A percentile compares a stretch with the other conserved stretches of the same genome.
Evolutionary conservation across 2,113 vertebrate genomes (phyloP).

Genomic region (Indicator maculatus): DNA sequence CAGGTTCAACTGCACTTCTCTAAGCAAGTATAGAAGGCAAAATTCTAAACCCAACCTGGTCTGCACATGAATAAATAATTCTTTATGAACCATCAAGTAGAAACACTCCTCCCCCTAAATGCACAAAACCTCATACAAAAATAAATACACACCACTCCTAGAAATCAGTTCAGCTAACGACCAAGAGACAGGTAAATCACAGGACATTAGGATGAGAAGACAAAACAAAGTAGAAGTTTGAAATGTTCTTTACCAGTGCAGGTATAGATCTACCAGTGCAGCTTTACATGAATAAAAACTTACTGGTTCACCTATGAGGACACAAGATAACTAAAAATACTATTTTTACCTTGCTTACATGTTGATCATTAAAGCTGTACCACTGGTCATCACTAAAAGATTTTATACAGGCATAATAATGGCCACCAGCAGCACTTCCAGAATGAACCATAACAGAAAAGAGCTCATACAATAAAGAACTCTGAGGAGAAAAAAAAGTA

Average conservation of each 20-base stretch:
- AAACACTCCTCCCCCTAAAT: neutral
- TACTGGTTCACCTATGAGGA: neutral
- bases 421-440: constrained; percentile 96
- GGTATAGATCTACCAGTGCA: no score
- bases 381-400: constrained; percentile 97
- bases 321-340: neutral
- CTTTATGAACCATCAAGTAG: neutral
- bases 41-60: neutral
- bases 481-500: constrained; percentile 75
- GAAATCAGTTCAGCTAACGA: neutral
- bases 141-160: neutral
- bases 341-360: constrained; percentile 95
- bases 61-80: neutral
- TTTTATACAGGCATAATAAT: constrained; percentile 99
- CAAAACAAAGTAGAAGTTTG: neutral
- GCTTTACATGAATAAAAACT: neutral
- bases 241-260: neutral
- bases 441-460: constrained; percentile 99
- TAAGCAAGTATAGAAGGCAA: neutral
- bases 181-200: neutral
- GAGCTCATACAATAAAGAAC: constrained; percentile 91
- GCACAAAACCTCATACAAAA: neutral
- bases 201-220: neutral
- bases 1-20: neutral
- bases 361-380: constrained; percentile 99